Evolutionary conservation across 2,797 vertebrate species (phyloP), one percentile per base, ranked within the genome.

Genomic region (Melopsittacus undulatus): DNA sequence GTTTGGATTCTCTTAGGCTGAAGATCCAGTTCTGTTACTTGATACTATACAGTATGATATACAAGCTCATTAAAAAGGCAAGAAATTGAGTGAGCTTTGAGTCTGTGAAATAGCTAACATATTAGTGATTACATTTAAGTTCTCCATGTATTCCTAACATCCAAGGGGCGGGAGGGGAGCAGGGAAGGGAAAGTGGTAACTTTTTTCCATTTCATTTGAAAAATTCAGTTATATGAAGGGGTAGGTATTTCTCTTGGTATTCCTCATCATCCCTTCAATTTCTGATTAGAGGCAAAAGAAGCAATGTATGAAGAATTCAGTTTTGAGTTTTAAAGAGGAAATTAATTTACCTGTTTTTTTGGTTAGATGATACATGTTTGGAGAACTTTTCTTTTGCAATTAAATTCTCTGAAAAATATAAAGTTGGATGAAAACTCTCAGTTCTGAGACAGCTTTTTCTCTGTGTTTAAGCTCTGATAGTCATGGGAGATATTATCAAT

Each of bases 41-140:
- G 51, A 26, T 83, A 6, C 40, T 48, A 4, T 36, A 32, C 9
- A 48, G 7, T 29, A 18, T 49, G 43, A 27, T 0, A 0, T 26
- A 38, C 19, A 32, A 48, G 15, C n/a, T 91, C 29, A 26, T 42
- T 56, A 52, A 89, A 83, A 21, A 40, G 38, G 16, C 40, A 61
- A 64, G 26, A 81, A 86, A 20, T 10, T 8, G 42, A 6, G 17
- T 72, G 27, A 61, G 6, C 24, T 61, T 5, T 24, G 21, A 52
- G 6, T 61, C 5, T 76, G 52, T 91, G 54, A 94, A 88, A 64
- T 20, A 81, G 6, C 22, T 90, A 11, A 9, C 27, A 13, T 49
- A 26, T 73, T 83, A 76, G 38, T 87, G 12, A 7, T 83, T 75
- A 49, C 76, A 51, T 49, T 36, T 24, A 62, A 74, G 22, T 70